A percentile compares a stretch with the other conserved stretches of the same genome.
These are phyloP conservation scores for Arctopsyche grandis DNA, from an alignment of 1,140 invertebrate genomes.

Conservation along the genomic window DNA sequence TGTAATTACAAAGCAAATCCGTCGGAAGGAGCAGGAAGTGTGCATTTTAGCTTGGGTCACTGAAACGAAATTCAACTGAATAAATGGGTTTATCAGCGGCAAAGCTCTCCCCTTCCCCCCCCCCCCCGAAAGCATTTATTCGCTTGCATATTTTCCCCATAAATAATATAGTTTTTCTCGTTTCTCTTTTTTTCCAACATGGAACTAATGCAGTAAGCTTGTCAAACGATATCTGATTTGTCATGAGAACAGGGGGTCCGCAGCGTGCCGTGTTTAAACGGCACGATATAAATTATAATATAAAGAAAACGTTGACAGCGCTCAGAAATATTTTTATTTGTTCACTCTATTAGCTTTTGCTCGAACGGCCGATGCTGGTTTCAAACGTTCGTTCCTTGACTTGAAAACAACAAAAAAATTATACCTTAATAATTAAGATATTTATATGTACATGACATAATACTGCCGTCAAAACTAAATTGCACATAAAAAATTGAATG, in stretches of 20 bases:
- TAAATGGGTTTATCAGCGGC: constrained; percentile 6
- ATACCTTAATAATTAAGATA: too few relatives aligned
- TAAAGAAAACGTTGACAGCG: constrained; percentile 33
- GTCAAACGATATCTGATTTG: constrained; percentile 53
- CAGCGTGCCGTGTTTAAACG: constrained; percentile 21
- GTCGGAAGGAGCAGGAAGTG: background rate
- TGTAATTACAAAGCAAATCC: background rate
- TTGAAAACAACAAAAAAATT: too few relatives aligned
- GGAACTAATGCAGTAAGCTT: constrained; percentile 53
- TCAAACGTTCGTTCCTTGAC: too few relatives aligned
- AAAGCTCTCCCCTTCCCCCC: background rate
- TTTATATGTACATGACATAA: too few relatives aligned
- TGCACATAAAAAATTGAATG: too few relatives aligned
- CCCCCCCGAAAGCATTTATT: background rate
- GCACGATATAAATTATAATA: constrained; percentile 41
- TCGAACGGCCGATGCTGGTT: constrained; percentile 5
- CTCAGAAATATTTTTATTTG: constrained; percentile 27
- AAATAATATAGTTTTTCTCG: constrained; percentile 45
- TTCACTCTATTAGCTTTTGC: constrained; percentile 29
- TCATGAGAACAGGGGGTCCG: constrained; percentile 39
- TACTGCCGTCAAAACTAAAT: too few relatives aligned
- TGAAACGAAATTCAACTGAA: background rate
- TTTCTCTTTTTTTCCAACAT: constrained; percentile 9
- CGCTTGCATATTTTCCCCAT: constrained; percentile 30
- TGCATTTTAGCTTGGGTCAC: background rate